A percentile compares a stretch with the other conserved stretches of the same genome.
Conservation (phyloP, 2,888 invertebrate species). For the Stenolophus ochropezus region DNA sequence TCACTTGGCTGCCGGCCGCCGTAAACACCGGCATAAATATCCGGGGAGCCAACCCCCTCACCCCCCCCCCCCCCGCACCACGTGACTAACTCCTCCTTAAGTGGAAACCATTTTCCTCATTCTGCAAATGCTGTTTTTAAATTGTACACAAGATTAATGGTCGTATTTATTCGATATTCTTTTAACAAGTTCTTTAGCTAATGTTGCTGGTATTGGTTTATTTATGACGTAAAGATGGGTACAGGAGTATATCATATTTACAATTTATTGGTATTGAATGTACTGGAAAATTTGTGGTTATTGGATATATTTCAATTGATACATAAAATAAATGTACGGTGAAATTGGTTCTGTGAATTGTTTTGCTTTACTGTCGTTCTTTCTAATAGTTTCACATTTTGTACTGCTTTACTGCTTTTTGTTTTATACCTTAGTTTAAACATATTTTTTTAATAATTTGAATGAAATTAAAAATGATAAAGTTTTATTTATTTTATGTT, state of each 20-base stretch:
- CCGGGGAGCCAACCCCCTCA: constrained; percentile 9
- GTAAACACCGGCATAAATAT: constrained; percentile 42
- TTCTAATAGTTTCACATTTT: not conserved
- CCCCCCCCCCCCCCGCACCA: not conserved
- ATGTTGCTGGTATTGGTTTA: constrained; percentile 12
- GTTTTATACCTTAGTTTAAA: no score
- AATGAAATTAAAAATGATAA: no score
- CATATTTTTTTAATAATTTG: no score
- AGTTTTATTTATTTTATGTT: no score
- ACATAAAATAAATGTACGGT: not conserved
- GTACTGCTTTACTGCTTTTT: no score
- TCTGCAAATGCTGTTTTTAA: constrained; percentile 28
- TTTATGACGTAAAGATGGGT: not conserved
- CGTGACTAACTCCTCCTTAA: constrained; percentile 28
- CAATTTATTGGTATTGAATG: not conserved
- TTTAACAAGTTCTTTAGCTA: constrained; percentile 13
- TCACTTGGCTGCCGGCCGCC: constrained; percentile 36
- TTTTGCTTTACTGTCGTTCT: not conserved
- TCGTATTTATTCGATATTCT: constrained; percentile 19
- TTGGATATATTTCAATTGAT: not conserved
- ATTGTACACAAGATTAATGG: constrained; percentile 30
- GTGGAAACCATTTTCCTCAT: constrained; percentile 29
- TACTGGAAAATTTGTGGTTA: not conserved
- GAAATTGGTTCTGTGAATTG: not conserved
- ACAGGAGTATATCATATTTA: not conserved